Percentiles rank a stretch among this genome's conserved stretches.
Evolutionary conservation across 2,113 vertebrate genomes (phyloP).

Genomic region (Oreochromis spilurus): DNA sequence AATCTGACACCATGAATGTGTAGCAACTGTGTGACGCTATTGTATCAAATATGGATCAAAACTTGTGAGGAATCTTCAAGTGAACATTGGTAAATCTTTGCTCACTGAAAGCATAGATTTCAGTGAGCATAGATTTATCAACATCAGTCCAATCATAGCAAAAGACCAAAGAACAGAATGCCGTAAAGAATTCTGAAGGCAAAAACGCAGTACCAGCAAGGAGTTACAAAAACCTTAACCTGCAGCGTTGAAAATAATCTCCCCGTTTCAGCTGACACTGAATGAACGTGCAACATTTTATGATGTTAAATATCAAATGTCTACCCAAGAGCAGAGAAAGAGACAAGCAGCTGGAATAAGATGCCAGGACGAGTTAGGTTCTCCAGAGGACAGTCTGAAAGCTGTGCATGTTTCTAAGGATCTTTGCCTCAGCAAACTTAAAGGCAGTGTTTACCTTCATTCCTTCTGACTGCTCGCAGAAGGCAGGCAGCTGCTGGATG

Average conservation of each 20-base stretch:
- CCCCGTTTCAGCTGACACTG: not conserved
- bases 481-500: conserved; percentile 6
- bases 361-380: conserved; percentile 1
- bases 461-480: conserved; percentile 1
- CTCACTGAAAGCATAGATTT: no score
- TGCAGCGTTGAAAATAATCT: not conserved
- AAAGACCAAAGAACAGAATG: no score
- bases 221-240: not conserved
- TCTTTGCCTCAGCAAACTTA: not conserved
- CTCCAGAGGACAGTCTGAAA: conserved; percentile 19
- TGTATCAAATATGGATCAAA: not conserved
- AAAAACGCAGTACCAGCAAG: not conserved
- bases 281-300: not conserved
- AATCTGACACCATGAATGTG: not conserved
- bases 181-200: not conserved
- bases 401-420: not conserved
- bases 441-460: conserved; percentile 23
- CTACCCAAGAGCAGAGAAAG: not conserved
- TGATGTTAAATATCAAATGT: not conserved
- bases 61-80: not conserved
- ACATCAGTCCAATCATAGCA: no score
- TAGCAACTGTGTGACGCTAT: no score
- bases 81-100: not conserved
- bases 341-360: conserved; percentile 1
- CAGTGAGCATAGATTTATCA: no score